Conservation (phyloP, 2,888 invertebrate genomes). For the Himalopsyche kuldschensis region DNA sequence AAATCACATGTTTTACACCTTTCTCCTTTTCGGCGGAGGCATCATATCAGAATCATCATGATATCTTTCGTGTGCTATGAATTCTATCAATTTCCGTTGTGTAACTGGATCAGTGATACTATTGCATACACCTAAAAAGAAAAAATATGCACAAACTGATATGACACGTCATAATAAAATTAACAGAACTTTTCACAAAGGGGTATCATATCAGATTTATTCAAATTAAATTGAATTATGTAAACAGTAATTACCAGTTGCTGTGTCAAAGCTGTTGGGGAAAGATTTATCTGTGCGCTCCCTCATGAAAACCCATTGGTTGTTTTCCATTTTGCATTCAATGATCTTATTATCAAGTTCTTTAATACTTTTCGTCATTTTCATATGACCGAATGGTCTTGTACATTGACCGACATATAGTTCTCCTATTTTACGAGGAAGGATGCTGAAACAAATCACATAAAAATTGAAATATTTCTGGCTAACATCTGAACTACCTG, state of each 20-base stretch:
- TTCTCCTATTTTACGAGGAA: conserved; percentile 69
- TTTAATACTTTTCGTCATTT: conserved; percentile 75
- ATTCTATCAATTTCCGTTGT: conserved; percentile 75
- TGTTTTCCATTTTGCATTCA: conserved; percentile 85
- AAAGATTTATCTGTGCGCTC: conserved; percentile 95
- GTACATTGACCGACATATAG: conserved; percentile 78
- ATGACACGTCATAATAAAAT: neutral
- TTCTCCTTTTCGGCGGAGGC: conserved; percentile 65
- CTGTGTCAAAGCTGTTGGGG: conserved; percentile 89
- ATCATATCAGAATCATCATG: conserved; percentile 69
- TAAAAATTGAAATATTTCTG: neutral
- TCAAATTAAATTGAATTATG: neutral
- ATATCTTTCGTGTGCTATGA: conserved; percentile 68
- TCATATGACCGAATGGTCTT: conserved; percentile 71
- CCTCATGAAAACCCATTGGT: conserved; percentile 91
- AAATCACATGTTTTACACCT: conserved; percentile 6
- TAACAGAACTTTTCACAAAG: neutral
- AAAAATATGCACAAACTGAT: neutral
- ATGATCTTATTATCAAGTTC: conserved; percentile 90
- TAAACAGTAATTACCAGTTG: conserved; percentile 60
- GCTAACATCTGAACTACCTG: too few relatives aligned
- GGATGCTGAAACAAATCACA: conserved; percentile 57
- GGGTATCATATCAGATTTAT: neutral
- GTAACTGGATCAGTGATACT: conserved; percentile 86
- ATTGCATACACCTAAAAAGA: conserved; percentile 74